Evolutionary conservation across 2,797 vertebrate species (phyloP), one percentile per base, ranked within the genome.

Genomic region (Enteromius paludinosus): DNA sequence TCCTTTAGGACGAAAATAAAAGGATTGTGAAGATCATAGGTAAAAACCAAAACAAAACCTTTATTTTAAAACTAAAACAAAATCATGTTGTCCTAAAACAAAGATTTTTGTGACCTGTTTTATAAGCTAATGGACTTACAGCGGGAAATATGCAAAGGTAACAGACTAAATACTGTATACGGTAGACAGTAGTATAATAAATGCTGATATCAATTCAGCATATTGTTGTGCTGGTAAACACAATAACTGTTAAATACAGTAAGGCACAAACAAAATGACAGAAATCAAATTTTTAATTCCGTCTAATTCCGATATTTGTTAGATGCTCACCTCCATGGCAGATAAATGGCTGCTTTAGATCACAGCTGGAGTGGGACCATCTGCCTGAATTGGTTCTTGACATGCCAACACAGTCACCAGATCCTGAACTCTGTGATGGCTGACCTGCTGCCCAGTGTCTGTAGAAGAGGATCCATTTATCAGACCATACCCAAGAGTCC

Each of bases 241-340:
- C 62, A 3, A 12, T 68, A 20, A n/a, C 5, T 23, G 20, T 43
- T 68, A 7, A 68, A 68, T 15, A 23, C 5, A 68, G n/a, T 68
- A 15, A 43, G 1, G n/a, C 3, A 23, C n/a, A 59, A 59, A 59
- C n/a, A 2, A 59, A 25, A 43, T 41, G n/a, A 3, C 11, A 69
- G 12, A 43, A 49, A 52, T 20, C 6, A 17, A 1, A 47, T 49
- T 6, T 20, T 18, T 23, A 3, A 41, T 66, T 38, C 20, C 12
- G 20, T 23, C 10, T 23, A 68, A 38, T 9, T 41, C 15, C 15
- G 11, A 23, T 68, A 17, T 25, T 45, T 69, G 41, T 69, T 45
- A 25, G 43, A 28, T 18, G 17, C 79, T 87, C 76, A 85, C 86
- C 4, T 82, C 86, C 77, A 54, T 84, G 4, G 70, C 86, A 87